A percentile compares a stretch with the other conserved stretches of the same genome.
Conservation (phyloP, 1,140 invertebrate species). For the Babylonia areolata region DNA sequence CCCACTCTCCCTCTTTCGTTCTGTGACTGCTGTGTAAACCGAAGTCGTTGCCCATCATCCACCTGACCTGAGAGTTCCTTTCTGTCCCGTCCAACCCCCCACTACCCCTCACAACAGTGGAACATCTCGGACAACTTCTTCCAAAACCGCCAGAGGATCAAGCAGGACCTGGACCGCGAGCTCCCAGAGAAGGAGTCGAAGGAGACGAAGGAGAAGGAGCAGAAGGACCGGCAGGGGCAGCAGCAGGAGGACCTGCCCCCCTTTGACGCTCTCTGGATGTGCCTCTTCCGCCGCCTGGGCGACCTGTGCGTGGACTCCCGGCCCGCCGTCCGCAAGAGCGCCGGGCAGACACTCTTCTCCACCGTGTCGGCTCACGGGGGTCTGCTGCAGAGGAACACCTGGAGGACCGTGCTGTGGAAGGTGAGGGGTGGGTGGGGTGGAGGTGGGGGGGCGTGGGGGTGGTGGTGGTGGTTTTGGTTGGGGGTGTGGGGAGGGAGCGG, state of each 20-base stretch:
- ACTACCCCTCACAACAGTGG: slow-evolving; percentile 85
- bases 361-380: slow-evolving; percentile 96
- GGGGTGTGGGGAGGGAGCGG: not conserved
- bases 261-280: slow-evolving; percentile 97
- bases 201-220: slow-evolving; percentile 28
- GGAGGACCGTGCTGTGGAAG: slow-evolving; percentile 82
- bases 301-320: slow-evolving; percentile 96
- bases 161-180: slow-evolving; percentile 58
- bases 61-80: too few species aligned
- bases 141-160: slow-evolving; percentile 93
- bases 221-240: slow-evolving; percentile 25
- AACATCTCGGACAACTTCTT: slow-evolving; percentile 98
- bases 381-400: slow-evolving; percentile 88
- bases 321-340: slow-evolving; percentile 97
- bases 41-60: too few species aligned
- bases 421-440: slow-evolving; percentile 47
- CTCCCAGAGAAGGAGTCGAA: slow-evolving; percentile 33
- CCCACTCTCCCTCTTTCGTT: too few species aligned
- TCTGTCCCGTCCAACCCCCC: too few species aligned
- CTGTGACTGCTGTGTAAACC: too few species aligned
- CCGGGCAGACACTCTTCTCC: slow-evolving; percentile 98
- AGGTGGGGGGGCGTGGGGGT: not conserved
- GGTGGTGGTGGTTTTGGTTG: not conserved
- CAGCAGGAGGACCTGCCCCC: slow-evolving; percentile 79
- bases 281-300: slow-evolving; percentile 91